Base-by-base conservation (phyloP, 2,797 vertebrate species). In the Paguma larvata region DNA sequence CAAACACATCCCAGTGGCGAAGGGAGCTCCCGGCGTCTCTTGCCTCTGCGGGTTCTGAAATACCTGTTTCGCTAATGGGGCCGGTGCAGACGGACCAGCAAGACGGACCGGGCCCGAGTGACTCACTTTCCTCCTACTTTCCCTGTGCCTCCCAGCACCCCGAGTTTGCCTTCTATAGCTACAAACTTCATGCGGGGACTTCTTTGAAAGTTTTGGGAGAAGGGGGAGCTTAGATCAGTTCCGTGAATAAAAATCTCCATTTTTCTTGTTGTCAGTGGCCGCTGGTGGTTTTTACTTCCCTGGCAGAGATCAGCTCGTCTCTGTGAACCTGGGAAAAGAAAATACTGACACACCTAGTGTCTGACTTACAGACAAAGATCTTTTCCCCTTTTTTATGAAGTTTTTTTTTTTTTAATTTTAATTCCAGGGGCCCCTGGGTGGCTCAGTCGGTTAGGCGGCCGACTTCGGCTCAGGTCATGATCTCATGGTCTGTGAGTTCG, bases 1-100 rank as follows among this genome's bases (percentile, higher is more conserved):
- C 51, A 88, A 98, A 97, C 97, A 98, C 97, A 98, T 97, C 98
- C 91, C 82, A 97, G 94, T 92, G 96, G 98, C 93, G 98, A 97
- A 97, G 97, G 98, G 90, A 98, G 95, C 96, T 96, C 92, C 77
- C 70, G 73, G 73, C 89, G 95, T 97, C 95, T 97, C 95, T 88
- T 95, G 34, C 92, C 96, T 97, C 89, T 5, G 30, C 95, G 90
- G 87, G 95, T 98, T 96, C 97, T 89, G 97, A 97, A 96, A 98
- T 95, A 97, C 92, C 95, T 96, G 95, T 96, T 98, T 98, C 92
- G 84, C 44, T 95, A 91, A n/a, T 95, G 97, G 84, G 78, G 94
- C 67, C 8, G 1, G 32, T 0, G 2, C 67, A 91, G 68, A 97
- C 56, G 19, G 97, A 94, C 65, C 84, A 75, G 96, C 96, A 85